These are phyloP conservation scores for Scalopus aquaticus DNA, from an alignment of 2,113 vertebrate species.

Conservation along the genomic window DNA sequence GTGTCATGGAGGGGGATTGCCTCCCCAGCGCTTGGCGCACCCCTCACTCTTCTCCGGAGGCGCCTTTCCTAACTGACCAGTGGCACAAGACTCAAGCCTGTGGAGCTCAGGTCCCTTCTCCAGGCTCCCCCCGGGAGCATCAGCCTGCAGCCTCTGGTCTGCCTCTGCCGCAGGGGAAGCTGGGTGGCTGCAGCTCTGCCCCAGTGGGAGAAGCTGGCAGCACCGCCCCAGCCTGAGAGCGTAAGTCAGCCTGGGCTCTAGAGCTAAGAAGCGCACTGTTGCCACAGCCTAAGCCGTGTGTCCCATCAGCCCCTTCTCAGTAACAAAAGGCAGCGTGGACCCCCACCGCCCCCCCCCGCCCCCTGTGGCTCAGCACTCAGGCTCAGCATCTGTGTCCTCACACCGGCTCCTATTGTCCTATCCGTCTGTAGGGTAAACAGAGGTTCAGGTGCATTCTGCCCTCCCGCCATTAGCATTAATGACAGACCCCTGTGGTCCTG, in stretches of 20 bases:
- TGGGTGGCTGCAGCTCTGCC: not conserved
- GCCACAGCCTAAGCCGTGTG: too few relatives aligned
- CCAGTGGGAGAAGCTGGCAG: fast-evolving
- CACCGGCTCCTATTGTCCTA: not conserved
- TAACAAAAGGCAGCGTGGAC: not conserved
- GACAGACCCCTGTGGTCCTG: too few relatives aligned
- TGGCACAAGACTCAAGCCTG: not conserved
- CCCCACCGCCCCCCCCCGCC: not conserved
- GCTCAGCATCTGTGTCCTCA: too few relatives aligned
- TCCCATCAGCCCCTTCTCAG: not conserved
- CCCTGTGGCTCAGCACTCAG: not conserved
- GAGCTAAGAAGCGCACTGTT: not conserved
- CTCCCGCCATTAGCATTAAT: too few relatives aligned
- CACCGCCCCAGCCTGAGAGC: fast-evolving
- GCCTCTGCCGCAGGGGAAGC: not conserved
- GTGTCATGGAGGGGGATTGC: not conserved
- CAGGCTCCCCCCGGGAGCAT: not conserved
- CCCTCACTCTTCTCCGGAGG: not conserved
- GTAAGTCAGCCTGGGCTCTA: not conserved
- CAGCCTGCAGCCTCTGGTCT: not conserved
- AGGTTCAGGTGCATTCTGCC: too few relatives aligned
- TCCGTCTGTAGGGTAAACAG: too few relatives aligned
- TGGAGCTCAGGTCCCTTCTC: fast-evolving
- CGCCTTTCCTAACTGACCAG: not conserved
- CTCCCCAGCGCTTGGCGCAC: not conserved